Evolutionary conservation across 2,797 vertebrate genomes (phyloP).

Genomic region (Neosilurus mollespiculum): DNA sequence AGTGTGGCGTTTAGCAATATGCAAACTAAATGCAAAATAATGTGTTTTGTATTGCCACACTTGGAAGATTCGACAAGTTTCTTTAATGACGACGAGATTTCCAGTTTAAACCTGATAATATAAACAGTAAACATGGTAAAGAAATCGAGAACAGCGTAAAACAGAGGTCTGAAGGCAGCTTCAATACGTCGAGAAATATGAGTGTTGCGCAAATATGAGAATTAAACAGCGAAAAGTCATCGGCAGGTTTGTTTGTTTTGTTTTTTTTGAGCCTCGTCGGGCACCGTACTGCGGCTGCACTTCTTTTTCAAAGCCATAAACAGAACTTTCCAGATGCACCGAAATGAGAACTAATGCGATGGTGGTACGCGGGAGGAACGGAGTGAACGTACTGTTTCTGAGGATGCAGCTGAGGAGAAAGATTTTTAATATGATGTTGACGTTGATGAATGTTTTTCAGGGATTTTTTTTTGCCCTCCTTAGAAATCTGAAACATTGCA

Average conservation of each 20-base stretch:
- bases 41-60: background rate
- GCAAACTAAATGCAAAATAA: background rate
- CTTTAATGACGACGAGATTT: background rate
- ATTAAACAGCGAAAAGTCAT: background rate
- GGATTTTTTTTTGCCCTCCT: background rate
- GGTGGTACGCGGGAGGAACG: background rate
- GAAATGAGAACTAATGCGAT: background rate
- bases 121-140: background rate
- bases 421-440: background rate
- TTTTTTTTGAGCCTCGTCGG: conserved; percentile 16
- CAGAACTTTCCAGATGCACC: conserved; percentile 37
- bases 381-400: background rate
- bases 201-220: background rate
- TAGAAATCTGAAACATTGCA: background rate
- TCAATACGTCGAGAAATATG: background rate
- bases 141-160: background rate
- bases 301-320: conserved; percentile 51
- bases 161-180: background rate
- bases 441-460: background rate
- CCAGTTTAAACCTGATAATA: background rate
- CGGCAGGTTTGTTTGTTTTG: background rate
- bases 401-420: background rate
- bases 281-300: conserved; percentile 22
- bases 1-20: background rate
- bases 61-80: background rate